Conservation (phyloP, 2,113 vertebrate species). For the Paradoxurus hermaphroditus region DNA sequence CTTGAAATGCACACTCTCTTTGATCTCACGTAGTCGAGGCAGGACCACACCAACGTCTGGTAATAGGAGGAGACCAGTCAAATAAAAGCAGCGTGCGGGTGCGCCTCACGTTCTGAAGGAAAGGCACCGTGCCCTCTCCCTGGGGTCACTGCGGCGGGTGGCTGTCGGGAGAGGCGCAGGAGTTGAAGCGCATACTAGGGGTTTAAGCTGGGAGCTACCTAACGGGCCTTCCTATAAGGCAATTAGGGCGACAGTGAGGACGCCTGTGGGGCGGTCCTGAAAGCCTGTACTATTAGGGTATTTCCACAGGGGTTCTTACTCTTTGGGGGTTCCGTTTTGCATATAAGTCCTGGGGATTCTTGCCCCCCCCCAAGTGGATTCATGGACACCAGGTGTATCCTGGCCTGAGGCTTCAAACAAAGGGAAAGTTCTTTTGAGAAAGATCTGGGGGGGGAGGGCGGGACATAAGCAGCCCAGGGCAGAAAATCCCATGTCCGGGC, state of each 20-base stretch:
- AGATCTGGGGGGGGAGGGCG: not conserved
- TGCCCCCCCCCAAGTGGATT: constrained; percentile 12
- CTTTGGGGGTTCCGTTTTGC: constrained; percentile 38
- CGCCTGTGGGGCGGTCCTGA: not conserved
- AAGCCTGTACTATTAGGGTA: not conserved
- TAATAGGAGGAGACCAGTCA: not conserved
- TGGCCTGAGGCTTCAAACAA: constrained; percentile 34
- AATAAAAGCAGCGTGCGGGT: not conserved
- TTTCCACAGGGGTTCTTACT: constrained; percentile 41
- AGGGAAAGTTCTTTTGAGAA: constrained; percentile 2
- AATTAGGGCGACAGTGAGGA: constrained; percentile 39
- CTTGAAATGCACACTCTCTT: not conserved
- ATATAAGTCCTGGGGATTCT: constrained; percentile 31
- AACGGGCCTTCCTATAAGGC: not conserved
- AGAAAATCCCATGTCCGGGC: not conserved
- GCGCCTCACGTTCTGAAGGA: not conserved
- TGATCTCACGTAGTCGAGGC: not conserved
- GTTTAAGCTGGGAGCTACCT: constrained; percentile 8
- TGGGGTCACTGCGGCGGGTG: not conserved
- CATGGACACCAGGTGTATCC: not conserved
- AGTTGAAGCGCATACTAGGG: not conserved
- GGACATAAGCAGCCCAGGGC: not conserved
- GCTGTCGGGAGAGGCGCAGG: not conserved
- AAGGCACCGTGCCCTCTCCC: not conserved
- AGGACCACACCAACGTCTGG: not conserved